These are phyloP conservation scores for Phaethon lepturus DNA, from an alignment of 2,113 vertebrate species.

Conservation along the genomic window DNA sequence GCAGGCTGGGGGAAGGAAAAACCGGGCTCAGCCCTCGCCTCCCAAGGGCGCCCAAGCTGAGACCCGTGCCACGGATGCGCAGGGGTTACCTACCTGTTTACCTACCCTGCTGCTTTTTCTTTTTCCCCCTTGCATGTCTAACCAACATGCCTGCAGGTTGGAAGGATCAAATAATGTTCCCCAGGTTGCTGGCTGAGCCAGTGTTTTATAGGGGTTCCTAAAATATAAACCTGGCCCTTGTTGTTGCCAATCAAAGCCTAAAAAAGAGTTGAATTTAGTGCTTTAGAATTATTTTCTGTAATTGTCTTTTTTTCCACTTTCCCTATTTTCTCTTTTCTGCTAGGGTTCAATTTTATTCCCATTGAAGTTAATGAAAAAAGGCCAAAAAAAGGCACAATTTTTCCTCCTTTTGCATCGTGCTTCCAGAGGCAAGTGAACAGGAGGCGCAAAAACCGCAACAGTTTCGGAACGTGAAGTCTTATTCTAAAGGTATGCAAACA, in stretches of 20 bases:
- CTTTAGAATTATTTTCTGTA: background rate
- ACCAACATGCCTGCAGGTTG: background rate
- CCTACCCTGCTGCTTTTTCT: background rate
- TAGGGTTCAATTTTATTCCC: background rate
- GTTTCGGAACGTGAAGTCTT: background rate
- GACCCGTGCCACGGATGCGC: too few relatives aligned
- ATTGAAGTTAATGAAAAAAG: background rate
- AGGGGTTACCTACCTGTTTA: background rate
- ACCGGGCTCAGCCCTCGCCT: background rate
- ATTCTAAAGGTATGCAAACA: background rate
- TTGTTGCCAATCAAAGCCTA: background rate
- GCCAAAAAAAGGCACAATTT: background rate
- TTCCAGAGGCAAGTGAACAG: background rate
- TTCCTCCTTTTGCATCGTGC: background rate
- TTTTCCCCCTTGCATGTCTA: background rate
- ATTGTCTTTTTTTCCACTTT: accelerated
- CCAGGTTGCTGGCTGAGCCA: background rate
- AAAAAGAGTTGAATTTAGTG: background rate
- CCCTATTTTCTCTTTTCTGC: background rate
- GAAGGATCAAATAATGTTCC: background rate
- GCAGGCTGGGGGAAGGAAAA: background rate
- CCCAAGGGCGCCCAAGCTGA: background rate
- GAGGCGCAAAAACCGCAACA: background rate
- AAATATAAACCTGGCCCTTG: background rate
- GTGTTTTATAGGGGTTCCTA: background rate